A percentile compares a stretch with the other conserved stretches of the same genome.
Conservation (phyloP, 1,140 invertebrate species). For the Dendroctonus valens region DNA sequence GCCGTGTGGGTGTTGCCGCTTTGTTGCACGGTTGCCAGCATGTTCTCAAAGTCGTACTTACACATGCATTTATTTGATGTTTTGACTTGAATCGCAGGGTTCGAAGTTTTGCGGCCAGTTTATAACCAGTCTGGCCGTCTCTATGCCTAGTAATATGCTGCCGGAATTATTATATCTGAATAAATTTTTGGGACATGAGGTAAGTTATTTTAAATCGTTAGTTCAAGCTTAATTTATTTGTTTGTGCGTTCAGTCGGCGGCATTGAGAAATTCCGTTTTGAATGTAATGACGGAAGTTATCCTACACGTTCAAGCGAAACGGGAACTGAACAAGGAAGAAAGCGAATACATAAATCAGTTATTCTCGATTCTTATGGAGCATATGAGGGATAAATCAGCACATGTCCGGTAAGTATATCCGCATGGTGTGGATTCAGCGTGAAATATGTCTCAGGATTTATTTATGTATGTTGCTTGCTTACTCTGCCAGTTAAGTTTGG, state of each 20-base stretch:
- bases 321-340: conserved; percentile 58
- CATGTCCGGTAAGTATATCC: conserved; percentile 55
- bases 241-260: conserved; percentile 57
- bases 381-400: conserved; percentile 68
- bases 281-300: conserved; percentile 66
- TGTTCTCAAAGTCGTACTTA: not conserved
- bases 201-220: conserved; percentile 18
- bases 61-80: conserved; percentile 1
- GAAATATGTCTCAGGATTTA: conserved; percentile 3
- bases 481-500: too few relatives aligned
- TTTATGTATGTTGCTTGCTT: conserved; percentile 10
- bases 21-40: not conserved
- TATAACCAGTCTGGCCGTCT: conserved; percentile 62
- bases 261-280: conserved; percentile 68
- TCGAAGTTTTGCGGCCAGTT: conserved; percentile 61
- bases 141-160: conserved; percentile 60
- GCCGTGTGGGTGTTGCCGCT: too few relatives aligned
- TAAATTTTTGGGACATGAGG: conserved; percentile 42
- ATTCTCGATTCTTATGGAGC: conserved; percentile 61
- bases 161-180: conserved; percentile 50
- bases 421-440: not conserved
- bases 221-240: conserved; percentile 16
- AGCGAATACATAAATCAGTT: conserved; percentile 57
- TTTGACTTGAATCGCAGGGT: conserved; percentile 45
- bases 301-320: conserved; percentile 58